Evolutionary conservation across 2,113 vertebrate species (phyloP), one percentile per base, ranked within the genome.

Genomic region (Leptosomus discolor): DNA sequence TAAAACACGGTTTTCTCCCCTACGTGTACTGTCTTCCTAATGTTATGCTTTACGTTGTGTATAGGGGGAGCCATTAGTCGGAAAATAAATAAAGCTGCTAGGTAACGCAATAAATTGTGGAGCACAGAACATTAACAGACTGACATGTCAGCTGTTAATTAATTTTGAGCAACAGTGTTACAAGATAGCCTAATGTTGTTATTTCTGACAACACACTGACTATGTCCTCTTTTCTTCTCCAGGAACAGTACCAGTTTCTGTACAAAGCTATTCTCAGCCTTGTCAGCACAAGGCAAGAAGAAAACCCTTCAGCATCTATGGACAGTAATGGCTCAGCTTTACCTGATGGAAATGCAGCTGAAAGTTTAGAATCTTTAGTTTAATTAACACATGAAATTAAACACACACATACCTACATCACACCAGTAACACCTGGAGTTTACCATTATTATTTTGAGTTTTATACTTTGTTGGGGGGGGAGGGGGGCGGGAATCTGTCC

Each of bases 191-290:
- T 60, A n/a, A n/a, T 32, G 20, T 19, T 60, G 19, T 32, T 67
- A 30, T 82, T 77, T 77, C 43, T 93, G 84, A n/a, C 57, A 79
- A 24, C 23, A 56, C 26, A 36, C 50, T 84, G 81, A 92, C 46
- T 76, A 5, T 82, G 11, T 46, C 29, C 9, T 77, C 78, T 96
- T 93, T 77, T 85, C 53, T 93, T 74, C 87, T 90, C 39, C 94
- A 99, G 99, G 99, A 99, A 24, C 99, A 99, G 95, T 99, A 99
- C 94, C 99, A 99, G 96, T 99, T 99, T 97, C 98, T 99, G 71
- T 99, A 99, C 98, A 99, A 98, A 98, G 99, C 99, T 78, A 98
- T 99, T 92, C 98, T 99, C 97, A 99, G 99, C 97, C 98, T 99
- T 37, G 98, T 99, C 54, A 98, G 98, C 93, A 98, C 98, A 24